Conservation (phyloP, 2,113 vertebrate species). For the Barbus barbus region DNA sequence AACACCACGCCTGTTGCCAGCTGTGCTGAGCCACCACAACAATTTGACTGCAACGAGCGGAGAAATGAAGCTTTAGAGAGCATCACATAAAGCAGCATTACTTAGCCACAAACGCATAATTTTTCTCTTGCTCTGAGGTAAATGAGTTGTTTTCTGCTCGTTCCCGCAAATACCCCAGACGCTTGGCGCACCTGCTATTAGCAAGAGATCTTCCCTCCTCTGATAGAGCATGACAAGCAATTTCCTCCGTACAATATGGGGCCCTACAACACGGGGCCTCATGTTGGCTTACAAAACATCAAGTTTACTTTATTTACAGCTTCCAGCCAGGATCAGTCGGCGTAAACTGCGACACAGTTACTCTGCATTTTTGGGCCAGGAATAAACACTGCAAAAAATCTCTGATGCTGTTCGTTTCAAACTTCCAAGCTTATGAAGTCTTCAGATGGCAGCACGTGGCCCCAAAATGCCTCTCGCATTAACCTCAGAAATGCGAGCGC, state of each 20-base stretch:
- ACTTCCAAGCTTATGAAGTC: too few species aligned
- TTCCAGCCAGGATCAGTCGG: not conserved
- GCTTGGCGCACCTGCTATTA: not conserved
- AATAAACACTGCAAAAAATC: too few species aligned
- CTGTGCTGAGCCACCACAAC: constrained; percentile 5
- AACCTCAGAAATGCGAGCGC: not conserved
- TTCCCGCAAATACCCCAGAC: constrained; percentile 13
- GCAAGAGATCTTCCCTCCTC: constrained; percentile 1
- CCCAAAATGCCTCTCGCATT: not conserved
- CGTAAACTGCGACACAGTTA: not conserved
- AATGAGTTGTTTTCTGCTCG: constrained; percentile 16
- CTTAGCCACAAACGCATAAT: constrained; percentile 5
- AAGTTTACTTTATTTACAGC: constrained; percentile 18
- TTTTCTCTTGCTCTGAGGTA: constrained; percentile 11
- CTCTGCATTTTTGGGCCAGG: not conserved
- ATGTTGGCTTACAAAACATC: constrained; percentile 22
- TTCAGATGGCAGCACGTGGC: not conserved
- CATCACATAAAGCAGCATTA: constrained; percentile 4
- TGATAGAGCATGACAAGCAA: constrained; percentile 30
- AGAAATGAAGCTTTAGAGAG: constrained; percentile 28
- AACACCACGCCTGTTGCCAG: constrained; percentile 10
- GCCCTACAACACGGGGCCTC: not conserved
- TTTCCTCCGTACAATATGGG: constrained; percentile 19
- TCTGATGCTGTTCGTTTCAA: too few species aligned
- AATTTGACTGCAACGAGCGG: constrained; percentile 23